Conservation (phyloP, 2,888 invertebrate genomes). For the Seira musarum region DNA sequence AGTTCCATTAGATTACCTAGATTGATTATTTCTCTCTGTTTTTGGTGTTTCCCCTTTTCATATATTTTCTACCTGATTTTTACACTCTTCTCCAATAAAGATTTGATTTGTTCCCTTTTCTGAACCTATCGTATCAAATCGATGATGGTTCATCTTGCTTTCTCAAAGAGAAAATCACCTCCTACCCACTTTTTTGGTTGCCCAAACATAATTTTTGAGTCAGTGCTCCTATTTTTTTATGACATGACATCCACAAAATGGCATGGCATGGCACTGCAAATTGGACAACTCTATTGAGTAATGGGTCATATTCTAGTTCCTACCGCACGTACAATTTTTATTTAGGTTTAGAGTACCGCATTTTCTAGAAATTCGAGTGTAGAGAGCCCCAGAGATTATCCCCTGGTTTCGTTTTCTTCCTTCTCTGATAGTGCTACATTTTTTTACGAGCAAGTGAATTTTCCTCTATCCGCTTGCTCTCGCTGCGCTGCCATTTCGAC, state of each 20-base stretch:
- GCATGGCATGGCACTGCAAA: slow-evolving; percentile 49
- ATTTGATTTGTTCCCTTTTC: not conserved
- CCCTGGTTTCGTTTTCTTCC: not conserved
- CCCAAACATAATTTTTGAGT: slow-evolving; percentile 42
- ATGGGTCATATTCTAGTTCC: not conserved
- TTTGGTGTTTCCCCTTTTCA: slow-evolving; percentile 1
- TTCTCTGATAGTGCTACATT: not conserved
- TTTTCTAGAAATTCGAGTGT: slow-evolving; percentile 35
- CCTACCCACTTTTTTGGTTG: slow-evolving; percentile 30
- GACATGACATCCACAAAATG: slow-evolving; percentile 21
- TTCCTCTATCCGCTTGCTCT: slow-evolving; percentile 11
- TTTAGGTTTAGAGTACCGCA: slow-evolving; percentile 17
- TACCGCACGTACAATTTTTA: not conserved
- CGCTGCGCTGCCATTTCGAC: slow-evolving; percentile 27
- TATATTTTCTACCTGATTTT: not conserved
- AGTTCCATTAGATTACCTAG: not conserved
- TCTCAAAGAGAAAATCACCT: too few species aligned
- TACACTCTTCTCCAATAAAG: too few species aligned
- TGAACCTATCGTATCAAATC: slow-evolving; percentile 44
- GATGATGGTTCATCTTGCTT: slow-evolving; percentile 43
- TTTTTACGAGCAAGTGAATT: not conserved
- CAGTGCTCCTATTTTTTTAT: slow-evolving; percentile 25
- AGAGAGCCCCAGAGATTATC: not conserved
- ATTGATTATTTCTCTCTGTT: not conserved
- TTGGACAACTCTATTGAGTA: slow-evolving; percentile 34